Base-by-base conservation (phyloP, 2,113 vertebrate species). In the Mandrillus leucophaeus region DNA sequence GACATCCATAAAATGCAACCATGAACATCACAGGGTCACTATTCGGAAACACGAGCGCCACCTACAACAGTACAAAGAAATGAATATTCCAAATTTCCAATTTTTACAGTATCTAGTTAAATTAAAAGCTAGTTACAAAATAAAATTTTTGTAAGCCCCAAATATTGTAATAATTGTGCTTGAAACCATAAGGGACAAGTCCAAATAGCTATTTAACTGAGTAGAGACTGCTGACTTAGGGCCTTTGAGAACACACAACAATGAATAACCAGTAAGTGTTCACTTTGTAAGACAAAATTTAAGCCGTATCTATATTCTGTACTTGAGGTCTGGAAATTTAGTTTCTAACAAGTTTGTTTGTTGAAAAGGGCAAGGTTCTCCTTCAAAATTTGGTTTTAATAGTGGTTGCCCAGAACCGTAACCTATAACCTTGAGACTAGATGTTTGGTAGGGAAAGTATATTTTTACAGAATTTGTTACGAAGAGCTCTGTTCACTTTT, bases 1-100 rank as follows among this genome's bases (percentile, higher is more conserved):
- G 99, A 98, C 99, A 99, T 92, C 99, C 99, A 23, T 99, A 99
- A 98, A 99, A 99, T 0, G 99, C 99, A 98, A 99, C 99, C 99
- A 99, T 99, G 98, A 99, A 99, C 99, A 99, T 99, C 96, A 99
- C 99, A 0, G 99, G 99, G 97, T 99, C 99, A 11, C 99, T 99
- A 96, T 99, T 99, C 6, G 99, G 99, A 98, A 99, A 99, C 81
- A 99, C 99, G 0, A 99, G 99, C 16, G 99, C 99, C 93, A 99
- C 99, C 99, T 99, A 83, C 38, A 96, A 97, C 61, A 85, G 95
- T 2, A 86, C 0, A 96, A 35, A 70, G 86, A 88, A 92, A 64
- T 30, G 61, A 64, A 30, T 27, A 52, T 48, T 72, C 20, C 40
- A 40, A 86, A 48, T 30, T 48, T 66, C 64, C 35, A 59, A 11